Base-by-base conservation (phyloP, 1,140 invertebrate species). In the Stegodyphus mimosarum region DNA sequence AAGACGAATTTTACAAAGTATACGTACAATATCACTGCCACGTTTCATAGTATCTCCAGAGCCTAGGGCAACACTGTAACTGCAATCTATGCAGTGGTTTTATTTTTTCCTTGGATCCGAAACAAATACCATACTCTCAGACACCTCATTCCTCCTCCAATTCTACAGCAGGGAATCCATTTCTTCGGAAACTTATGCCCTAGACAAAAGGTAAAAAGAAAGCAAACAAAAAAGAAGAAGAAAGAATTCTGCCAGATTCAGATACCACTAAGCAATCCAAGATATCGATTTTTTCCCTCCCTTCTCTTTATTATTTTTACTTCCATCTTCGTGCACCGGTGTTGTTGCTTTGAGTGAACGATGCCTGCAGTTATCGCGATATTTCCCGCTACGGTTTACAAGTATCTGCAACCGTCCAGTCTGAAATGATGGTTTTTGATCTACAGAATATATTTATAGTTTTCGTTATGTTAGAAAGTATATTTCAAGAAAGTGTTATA, bases 181-280 rank as follows among this genome's bases (percentile, higher is more conserved):
- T 53, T 73, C 71, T n/a, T 52, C 49, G 6, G 49, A 15, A 5
- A 11, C 6, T 13, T 52, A 5, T 52, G 11, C 66, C n/a, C n/a
- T 67, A 18, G n/a, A 33, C 33, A 33, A 33, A 33, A 33, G 33
- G 33, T 33, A 33, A 33, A 33, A 33, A 33, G 33, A 33, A 33
- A 33, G 33, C 33, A 33, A 18, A 67, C 7, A 67, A 67, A 67
- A 67, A 17, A 17, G 33, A 67, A 67, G 33, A 17, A 18, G 66
- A 18, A 67, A 18, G n/a, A 67, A 18, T 78, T 33, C 64, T 55
- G 18, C 18, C 50, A 69, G 50, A 78, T 33, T 64, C 64, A 70
- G 76, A 33, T 33, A 33, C 33, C 33, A 33, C 33, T 33, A 33
- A 33, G 33, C 33, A 33, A 33, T 33, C 33, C 33, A 33, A 33